phyloP scores from a whole-genome alignment of 2,113 vertebrate species.

The Actenoides hombroni region DNA sequence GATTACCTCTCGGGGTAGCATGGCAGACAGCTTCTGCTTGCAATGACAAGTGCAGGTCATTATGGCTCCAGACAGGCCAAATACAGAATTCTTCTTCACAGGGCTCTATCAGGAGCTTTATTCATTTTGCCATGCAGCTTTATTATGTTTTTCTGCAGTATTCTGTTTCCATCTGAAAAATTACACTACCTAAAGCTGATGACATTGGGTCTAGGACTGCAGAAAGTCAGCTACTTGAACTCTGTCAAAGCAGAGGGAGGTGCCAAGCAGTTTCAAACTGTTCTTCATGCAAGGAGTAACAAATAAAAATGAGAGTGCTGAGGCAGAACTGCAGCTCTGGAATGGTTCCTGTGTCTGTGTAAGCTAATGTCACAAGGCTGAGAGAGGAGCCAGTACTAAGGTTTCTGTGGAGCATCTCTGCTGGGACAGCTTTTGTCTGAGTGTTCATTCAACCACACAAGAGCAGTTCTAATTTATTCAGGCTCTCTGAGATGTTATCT shows the following conservation, averaged over 20 bases:
- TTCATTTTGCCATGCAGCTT: background rate
- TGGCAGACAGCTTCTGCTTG: background rate
- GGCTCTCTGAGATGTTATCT: background rate
- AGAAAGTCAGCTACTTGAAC: background rate
- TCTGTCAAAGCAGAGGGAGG: background rate
- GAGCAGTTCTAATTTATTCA: background rate
- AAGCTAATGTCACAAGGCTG: background rate
- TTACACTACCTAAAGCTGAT: background rate
- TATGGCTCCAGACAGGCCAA: background rate
- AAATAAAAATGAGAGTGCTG: background rate
- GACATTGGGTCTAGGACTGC: background rate
- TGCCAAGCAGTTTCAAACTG: background rate
- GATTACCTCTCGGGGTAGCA: background rate
- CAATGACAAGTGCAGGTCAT: background rate
- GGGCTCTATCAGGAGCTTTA: background rate
- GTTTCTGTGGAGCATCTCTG: background rate
- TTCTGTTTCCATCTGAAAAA: background rate
- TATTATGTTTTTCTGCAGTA: background rate
- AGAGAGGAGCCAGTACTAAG: background rate
- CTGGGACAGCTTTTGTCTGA: background rate
- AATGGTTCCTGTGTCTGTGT: background rate
- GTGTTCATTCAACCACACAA: background rate
- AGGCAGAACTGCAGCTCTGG: background rate
- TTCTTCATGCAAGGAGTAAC: background rate
- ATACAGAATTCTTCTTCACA: background rate